phyloP scores from a whole-genome alignment of 2,888 invertebrate species.

The Noctua fimbriata region DNA sequence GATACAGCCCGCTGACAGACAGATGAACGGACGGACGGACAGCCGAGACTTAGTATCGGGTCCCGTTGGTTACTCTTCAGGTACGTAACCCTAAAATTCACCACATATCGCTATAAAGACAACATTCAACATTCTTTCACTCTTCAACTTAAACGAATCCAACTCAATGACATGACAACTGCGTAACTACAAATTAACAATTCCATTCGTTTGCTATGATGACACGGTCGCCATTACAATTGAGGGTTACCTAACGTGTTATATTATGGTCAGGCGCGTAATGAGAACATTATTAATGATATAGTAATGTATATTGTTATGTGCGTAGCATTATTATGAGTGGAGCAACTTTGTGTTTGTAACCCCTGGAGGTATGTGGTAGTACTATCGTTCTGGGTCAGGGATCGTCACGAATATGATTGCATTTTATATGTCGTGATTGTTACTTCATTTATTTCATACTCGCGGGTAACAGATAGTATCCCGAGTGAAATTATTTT shows the following conservation, averaged over 20 bases:
- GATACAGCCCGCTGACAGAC: no score
- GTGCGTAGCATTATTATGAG: conserved; percentile 37
- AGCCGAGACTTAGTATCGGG: no score
- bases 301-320: conserved; percentile 19
- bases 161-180: conserved; percentile 27
- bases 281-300: conserved; percentile 38
- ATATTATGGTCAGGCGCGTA: conserved; percentile 34
- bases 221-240: conserved; percentile 41
- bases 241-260: conserved; percentile 33
- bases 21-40: no score
- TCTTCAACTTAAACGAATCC: not conserved
- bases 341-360: conserved; percentile 15
- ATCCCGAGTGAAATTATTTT: no score
- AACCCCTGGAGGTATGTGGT: conserved; percentile 16
- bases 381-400: conserved; percentile 33
- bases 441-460: conserved; percentile 16
- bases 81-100: no score
- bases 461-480: not conserved
- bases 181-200: conserved; percentile 28
- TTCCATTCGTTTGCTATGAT: conserved; percentile 31
- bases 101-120: no score
- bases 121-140: not conserved
- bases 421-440: not conserved
- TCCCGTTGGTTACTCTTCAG: no score
- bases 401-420: conserved; percentile 34